Base-by-base conservation (phyloP, 2,113 vertebrate species). In the Hippopotamus amphibius region DNA sequence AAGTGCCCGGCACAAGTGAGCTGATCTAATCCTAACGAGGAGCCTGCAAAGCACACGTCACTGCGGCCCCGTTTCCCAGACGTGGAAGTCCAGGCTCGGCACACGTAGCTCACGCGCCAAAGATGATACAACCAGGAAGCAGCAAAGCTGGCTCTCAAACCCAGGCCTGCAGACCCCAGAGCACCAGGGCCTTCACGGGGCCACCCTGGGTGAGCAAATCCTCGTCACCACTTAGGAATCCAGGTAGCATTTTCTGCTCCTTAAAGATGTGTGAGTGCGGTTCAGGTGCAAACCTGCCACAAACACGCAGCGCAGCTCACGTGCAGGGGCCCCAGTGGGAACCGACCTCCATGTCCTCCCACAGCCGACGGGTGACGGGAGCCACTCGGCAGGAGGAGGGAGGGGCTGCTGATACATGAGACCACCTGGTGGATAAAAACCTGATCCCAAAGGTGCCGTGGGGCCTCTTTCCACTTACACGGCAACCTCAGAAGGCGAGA, bases 271-370 rank as follows among this genome's bases (percentile, higher is more conserved):
- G 33, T 15, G n/a, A 1, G 0, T 2, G 77, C 26, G 77, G 33
- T 53, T 57, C 53, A 80, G 7, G 4, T 0, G 2, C 21, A 37
- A 21, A 22, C 53, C 53, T 37, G 50, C 33, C 50, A 55, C 0
- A 0, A 7, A 55, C 4, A 11, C 4, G 14, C 30, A 55, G 10
- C 7, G 30, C 30, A 55, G 50, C 30, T 46, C 50, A 0, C 22
- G 30, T 12, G 1, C 46, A 1, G 30, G 2, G 0, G n/a, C 53
- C 53, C 53, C 5, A 33, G 12, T 0, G 1, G 33, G 11, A 15
- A 0, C 77, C 4, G 4, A n/a, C 22, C 77, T 15, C 77, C 21
- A 3, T 7, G 1, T 26, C 76, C 50, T 55, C 55, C 50, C 50
- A 12, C 7, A 6, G 76, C 50, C 2, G 2, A 0, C 13, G 1